A percentile compares a stretch with the other conserved stretches of the same genome.
Evolutionary conservation across 2,113 vertebrate genomes (phyloP).

Genomic region (Lagopus leucura): DNA sequence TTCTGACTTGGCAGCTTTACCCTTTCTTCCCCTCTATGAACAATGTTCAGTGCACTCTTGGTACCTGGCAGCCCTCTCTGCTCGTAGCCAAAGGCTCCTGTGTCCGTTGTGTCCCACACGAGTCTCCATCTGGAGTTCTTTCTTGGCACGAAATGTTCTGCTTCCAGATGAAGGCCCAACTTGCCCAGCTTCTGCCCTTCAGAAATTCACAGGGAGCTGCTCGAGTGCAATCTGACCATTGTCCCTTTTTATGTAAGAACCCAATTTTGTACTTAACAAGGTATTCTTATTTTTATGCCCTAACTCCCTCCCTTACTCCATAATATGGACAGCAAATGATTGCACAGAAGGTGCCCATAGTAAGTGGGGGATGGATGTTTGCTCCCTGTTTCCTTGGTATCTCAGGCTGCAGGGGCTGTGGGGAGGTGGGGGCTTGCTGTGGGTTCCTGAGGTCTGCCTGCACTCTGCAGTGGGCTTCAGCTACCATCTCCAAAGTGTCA

Average conservation of each 20-base stretch:
- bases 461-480: neutral
- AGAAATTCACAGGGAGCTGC: neutral
- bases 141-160: neutral
- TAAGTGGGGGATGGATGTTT: neutral
- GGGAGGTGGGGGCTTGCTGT: neutral
- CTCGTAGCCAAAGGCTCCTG: neutral
- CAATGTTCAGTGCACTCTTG: neutral
- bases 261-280: neutral
- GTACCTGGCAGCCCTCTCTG: neutral
- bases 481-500: neutral
- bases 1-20: neutral
- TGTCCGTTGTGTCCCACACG: neutral
- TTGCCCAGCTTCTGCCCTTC: neutral
- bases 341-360: fast-evolving
- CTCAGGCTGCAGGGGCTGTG: neutral
- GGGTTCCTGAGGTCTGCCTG: neutral
- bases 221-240: neutral
- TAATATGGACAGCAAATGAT: neutral
- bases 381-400: neutral
- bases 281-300: fast-evolving
- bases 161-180: neutral
- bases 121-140: neutral
- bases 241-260: neutral
- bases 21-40: neutral
- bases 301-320: neutral